These are phyloP conservation scores for Drosophila birchii DNA, from an alignment of 2,888 invertebrate species.

Conservation along the genomic window DNA sequence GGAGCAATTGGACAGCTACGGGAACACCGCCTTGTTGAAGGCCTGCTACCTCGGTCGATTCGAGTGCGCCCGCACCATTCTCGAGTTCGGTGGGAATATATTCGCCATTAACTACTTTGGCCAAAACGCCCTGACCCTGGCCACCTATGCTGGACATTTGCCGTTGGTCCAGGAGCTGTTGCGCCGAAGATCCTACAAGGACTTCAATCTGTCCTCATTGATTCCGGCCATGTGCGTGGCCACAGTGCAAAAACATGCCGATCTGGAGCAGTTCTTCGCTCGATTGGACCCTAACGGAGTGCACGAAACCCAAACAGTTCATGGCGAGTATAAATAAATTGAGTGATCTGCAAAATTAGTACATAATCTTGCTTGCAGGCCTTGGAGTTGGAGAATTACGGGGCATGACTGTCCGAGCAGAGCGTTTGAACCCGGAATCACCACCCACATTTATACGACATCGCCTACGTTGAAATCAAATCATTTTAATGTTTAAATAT, in stretches of 20 bases:
- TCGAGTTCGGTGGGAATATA: constrained; percentile 73
- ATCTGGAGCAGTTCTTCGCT: constrained; percentile 70
- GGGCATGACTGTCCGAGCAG: constrained; percentile 44
- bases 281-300: constrained; percentile 55
- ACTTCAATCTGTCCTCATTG: constrained; percentile 82
- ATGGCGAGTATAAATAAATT: constrained; percentile 63
- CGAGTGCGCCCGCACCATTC: constrained; percentile 71
- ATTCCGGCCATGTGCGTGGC: constrained; percentile 83
- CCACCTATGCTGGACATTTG: constrained; percentile 76
- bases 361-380: constrained; percentile 30
- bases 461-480: constrained; percentile 1
- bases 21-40: constrained; percentile 83
- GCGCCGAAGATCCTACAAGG: constrained; percentile 74
- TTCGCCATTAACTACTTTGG: constrained; percentile 82
- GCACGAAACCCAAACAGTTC: constrained; percentile 67
- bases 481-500: background rate
- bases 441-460: constrained; percentile 4
- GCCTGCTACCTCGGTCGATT: constrained; percentile 79
- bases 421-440: background rate
- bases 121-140: constrained; percentile 83
- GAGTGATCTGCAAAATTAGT: background rate
- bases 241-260: constrained; percentile 65
- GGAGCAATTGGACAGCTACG: constrained; percentile 81
- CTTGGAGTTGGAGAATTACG: constrained; percentile 53
- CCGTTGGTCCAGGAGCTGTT: constrained; percentile 73